phyloP scores from a whole-genome alignment of 1,140 invertebrate species.

The Drosophila murphyi region DNA sequence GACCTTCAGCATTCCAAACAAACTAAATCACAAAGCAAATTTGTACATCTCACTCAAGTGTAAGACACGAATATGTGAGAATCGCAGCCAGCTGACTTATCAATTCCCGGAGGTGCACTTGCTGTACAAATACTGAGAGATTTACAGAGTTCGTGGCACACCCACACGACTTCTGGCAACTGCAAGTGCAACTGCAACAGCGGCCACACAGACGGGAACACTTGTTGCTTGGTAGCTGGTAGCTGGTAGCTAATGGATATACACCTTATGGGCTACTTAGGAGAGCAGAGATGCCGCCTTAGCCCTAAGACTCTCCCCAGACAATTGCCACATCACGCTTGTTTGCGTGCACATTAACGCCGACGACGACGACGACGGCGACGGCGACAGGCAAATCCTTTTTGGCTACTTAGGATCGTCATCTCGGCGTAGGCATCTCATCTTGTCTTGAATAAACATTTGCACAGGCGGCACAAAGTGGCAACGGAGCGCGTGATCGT shows the following conservation, averaged over 20 bases:
- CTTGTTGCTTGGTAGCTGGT: conserved; percentile 66
- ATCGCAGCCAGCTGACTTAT: conserved; percentile 10
- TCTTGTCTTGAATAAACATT: conserved; percentile 68
- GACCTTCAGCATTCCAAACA: neutral
- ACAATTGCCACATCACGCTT: conserved; percentile 80
- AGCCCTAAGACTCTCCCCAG: conserved; percentile 57
- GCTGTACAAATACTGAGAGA: conserved; percentile 6
- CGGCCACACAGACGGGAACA: conserved; percentile 32
- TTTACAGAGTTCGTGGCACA: conserved; percentile 14
- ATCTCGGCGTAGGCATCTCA: conserved; percentile 39
- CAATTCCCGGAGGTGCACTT: conserved; percentile 29
- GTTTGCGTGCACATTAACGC: conserved; percentile 78
- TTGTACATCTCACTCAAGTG: conserved; percentile 34
- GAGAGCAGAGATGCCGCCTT: conserved; percentile 32
- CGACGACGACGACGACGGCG: conserved; percentile 46
- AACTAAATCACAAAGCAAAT: conserved; percentile 17
- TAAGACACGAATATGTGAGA: conserved; percentile 1
- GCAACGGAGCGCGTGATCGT: conserved; percentile 71
- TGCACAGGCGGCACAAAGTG: conserved; percentile 64
- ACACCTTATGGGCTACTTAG: conserved; percentile 68
- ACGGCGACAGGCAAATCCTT: conserved; percentile 71
- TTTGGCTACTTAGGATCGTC: conserved; percentile 68
- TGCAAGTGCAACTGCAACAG: conserved; percentile 9
- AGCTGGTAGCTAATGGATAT: conserved; percentile 77
- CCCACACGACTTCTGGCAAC: conserved; percentile 22